A percentile compares a stretch with the other conserved stretches of the same genome.
Evolutionary conservation across 2,888 invertebrate species (phyloP).

Genomic region (Lysandra coridon): DNA sequence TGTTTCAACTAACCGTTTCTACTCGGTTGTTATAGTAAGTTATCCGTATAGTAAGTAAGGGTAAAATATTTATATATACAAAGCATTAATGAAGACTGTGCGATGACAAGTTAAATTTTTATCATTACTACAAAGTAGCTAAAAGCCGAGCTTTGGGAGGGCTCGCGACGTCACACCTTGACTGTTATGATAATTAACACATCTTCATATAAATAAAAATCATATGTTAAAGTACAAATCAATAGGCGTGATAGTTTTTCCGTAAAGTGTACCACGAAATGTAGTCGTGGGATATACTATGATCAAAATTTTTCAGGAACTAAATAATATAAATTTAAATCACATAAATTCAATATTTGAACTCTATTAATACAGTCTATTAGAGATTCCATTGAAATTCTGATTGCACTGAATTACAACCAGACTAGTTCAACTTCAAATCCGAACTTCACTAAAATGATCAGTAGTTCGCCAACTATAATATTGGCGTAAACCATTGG

Average conservation of each 20-base stretch:
- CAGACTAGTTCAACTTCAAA: slow-evolving; percentile 7
- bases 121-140: neutral
- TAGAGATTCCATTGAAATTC: slow-evolving; percentile 1
- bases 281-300: no score
- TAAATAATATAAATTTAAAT: neutral
- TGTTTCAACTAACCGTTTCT: neutral
- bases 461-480: slow-evolving; percentile 16
- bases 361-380: slow-evolving; percentile 16
- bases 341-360: slow-evolving; percentile 1
- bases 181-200: no score
- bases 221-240: no score
- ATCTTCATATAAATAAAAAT: no score
- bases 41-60: no score
- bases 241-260: no score
- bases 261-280: no score
- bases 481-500: slow-evolving; percentile 21
- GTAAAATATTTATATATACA: no score
- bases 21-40: neutral
- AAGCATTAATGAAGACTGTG: no score
- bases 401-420: slow-evolving; percentile 9
- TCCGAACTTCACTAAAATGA: slow-evolving; percentile 19
- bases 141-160: no score
- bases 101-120: no score
- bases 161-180: no score
- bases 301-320: neutral